Evolutionary conservation across 2,113 vertebrate species (phyloP).

Genomic region (Pterocles burchelli): DNA sequence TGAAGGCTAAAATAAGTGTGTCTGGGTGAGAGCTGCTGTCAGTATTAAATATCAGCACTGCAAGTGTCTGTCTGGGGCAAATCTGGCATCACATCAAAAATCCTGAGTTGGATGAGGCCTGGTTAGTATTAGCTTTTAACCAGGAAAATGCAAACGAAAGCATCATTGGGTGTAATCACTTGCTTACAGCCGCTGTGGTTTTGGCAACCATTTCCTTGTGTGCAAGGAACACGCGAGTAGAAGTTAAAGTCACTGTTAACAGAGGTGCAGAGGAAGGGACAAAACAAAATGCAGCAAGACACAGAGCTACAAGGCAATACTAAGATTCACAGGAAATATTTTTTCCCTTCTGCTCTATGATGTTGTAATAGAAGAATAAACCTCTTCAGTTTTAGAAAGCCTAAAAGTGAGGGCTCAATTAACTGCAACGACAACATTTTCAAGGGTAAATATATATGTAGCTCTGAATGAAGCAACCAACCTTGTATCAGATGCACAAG

Average conservation of each 20-base stretch:
- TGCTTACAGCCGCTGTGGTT: conserved; percentile 29
- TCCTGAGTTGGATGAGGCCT: not conserved
- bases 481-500: not conserved
- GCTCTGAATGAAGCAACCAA: not conserved
- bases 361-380: not conserved
- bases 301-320: not conserved
- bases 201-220: conserved; percentile 51
- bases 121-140: not conserved
- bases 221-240: not conserved
- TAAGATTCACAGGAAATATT: not conserved
- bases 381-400: not conserved
- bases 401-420: not conserved
- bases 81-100: not conserved
- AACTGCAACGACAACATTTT: not conserved
- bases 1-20: not conserved
- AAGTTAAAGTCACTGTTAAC: not conserved
- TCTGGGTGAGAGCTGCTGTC: not conserved
- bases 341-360: not conserved
- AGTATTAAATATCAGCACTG: not conserved
- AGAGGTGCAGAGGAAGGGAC: not conserved
- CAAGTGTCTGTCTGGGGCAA: not conserved
- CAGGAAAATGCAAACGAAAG: conserved; percentile 7
- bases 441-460: not conserved
- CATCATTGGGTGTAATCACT: not conserved
- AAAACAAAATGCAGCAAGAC: not conserved